These are phyloP conservation scores for Cranoglanis bouderius DNA, from an alignment of 2,113 vertebrate genomes.

Conservation along the genomic window DNA sequence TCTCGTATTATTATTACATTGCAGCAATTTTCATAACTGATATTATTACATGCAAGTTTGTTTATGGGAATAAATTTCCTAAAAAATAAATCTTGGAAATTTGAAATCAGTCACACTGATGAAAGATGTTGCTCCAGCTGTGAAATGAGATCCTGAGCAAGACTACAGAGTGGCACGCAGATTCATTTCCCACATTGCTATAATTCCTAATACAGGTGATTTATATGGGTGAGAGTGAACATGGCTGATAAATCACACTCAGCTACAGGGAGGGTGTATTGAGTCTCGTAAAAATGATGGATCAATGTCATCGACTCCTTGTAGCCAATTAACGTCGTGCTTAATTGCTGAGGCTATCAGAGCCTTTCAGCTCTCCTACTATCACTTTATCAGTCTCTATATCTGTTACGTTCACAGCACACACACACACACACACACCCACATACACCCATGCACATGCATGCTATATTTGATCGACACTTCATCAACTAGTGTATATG, in stretches of 20 bases:
- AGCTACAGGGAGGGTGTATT: not conserved
- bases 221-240: constrained; percentile 6
- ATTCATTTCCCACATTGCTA: constrained; percentile 20
- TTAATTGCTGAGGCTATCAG: constrained; percentile 50
- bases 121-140: constrained; percentile 24
- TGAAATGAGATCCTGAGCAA: constrained; percentile 36
- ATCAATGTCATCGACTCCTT: constrained; percentile 47
- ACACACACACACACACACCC: not conserved
- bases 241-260: constrained; percentile 9
- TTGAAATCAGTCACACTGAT: constrained; percentile 13
- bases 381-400: constrained; percentile 9
- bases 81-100: not conserved
- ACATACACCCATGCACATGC: not conserved
- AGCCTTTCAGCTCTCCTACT: constrained; percentile 1
- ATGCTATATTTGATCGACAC: not conserved
- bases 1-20: not conserved
- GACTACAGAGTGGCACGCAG: not conserved
- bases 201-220: constrained; percentile 14
- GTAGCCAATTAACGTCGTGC: constrained; percentile 41
- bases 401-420: constrained; percentile 10
- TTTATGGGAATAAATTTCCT: constrained; percentile 2
- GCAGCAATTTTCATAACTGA: not conserved
- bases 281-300: constrained; percentile 35
- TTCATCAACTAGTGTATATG: not conserved
- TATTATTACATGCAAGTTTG: not conserved